Percentiles rank a stretch among this genome's conserved stretches.
Conservation (phyloP, 2,888 invertebrate genomes). For the Aphodius granarius region DNA sequence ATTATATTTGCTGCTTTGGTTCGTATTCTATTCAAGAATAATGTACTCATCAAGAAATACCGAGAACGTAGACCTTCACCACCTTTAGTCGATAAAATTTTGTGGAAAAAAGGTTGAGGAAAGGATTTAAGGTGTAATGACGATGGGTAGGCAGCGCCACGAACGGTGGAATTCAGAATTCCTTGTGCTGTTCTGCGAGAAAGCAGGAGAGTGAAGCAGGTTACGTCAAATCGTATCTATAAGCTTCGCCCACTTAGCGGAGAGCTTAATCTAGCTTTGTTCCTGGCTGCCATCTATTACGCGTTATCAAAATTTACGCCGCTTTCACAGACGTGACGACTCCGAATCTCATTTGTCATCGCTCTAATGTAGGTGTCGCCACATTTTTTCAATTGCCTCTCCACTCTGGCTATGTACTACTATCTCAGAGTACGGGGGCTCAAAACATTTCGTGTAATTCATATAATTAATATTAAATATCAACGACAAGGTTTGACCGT, state of each 20-base stretch:
- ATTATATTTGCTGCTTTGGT: neutral
- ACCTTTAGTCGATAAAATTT: neutral
- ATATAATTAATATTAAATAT: no score
- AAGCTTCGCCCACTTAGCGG: constrained; percentile 9
- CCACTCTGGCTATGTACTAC: neutral
- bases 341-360: constrained; percentile 14
- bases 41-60: neutral
- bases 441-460: no score
- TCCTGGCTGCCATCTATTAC: constrained; percentile 9
- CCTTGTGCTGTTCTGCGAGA: neutral
- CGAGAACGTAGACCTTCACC: neutral
- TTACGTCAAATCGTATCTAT: constrained; percentile 10
- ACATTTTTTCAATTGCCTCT: neutral
- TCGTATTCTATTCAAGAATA: neutral
- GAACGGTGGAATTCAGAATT: neutral
- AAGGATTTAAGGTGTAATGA: neutral
- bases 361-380: constrained; percentile 12
- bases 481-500: no score
- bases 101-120: neutral
- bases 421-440: neutral
- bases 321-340: constrained; percentile 9
- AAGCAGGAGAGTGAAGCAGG: constrained; percentile 15
- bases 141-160: neutral
- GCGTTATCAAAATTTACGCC: constrained; percentile 8
- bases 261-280: constrained; percentile 15